Base-by-base conservation (phyloP, 2,888 invertebrate genomes). In the Hirtodrosophila duncani region DNA sequence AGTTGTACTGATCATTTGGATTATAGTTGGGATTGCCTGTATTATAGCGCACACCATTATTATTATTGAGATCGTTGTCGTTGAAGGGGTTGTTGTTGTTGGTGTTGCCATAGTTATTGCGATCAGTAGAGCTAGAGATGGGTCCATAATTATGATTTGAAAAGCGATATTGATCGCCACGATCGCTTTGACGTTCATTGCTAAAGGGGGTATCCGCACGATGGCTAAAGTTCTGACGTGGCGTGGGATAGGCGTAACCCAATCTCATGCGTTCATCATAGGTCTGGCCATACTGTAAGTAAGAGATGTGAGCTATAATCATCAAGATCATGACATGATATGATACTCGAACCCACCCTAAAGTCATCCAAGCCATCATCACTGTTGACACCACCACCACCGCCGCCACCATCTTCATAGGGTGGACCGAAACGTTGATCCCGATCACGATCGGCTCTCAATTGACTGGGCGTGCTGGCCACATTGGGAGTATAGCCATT, bases 371-470 rank as follows among this genome's bases (percentile, higher is more conserved):
- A 65, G 0, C 81, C 83, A 68, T 86, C 85, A 39, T 85, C 83
- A 1, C 45, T 57, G 9, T 44, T 61, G 13, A 62, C 60, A 9
- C 36, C 24, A 3, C 36, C 38, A 7, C 37, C 81, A 3, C 41
- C 56, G 23, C 66, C 63, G 4, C 67, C 67, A 2, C 61, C 58
- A 38, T 82, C 79, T 3, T 66, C 11, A 59, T 86, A 86, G 8
- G 86, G 86, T 2, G 86, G 87, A 1, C 87, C 87, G 51, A 77
- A 86, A 7, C 87, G 78, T 41, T 83, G 79, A 55, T 82, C 84
- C 11, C 87, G 82, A 71, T 87, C 83, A 1, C 56, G 53, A 65
- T 86, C 86, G 4, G 69, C 79, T 8, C 61, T 36, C 6, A 63
- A 52, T 33, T 81, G 81, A 10, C 75, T 55, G n/a, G 78, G 82